These are phyloP conservation scores for Lasioglossum pauxillum DNA, from an alignment of 2,888 invertebrate genomes.

Conservation along the genomic window DNA sequence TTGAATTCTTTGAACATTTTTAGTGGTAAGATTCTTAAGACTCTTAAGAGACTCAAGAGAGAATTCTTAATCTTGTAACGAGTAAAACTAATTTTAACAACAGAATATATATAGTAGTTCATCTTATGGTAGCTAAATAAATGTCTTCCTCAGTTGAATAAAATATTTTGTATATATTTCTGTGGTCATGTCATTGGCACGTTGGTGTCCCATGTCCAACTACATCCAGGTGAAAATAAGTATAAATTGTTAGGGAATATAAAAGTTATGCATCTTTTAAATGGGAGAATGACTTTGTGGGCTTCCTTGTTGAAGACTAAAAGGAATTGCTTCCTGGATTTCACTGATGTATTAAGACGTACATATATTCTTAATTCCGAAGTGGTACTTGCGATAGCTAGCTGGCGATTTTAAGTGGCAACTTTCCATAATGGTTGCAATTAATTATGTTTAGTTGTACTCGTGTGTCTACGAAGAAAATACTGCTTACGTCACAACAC, in stretches of 20 bases:
- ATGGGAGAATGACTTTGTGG: background rate
- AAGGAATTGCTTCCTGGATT: constrained; percentile 3
- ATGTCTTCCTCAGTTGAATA: background rate
- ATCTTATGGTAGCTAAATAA: too few relatives aligned
- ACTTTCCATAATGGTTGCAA: constrained; percentile 2
- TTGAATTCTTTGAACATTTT: background rate
- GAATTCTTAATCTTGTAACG: too few relatives aligned
- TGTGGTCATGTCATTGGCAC: background rate
- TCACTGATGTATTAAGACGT: background rate
- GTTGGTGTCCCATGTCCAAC: background rate
- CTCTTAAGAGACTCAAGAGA: too few relatives aligned
- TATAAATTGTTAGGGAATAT: background rate
- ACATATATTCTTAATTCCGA: background rate
- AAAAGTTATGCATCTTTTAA: background rate
- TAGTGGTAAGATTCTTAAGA: too few relatives aligned
- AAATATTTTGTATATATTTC: background rate
- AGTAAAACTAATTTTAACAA: too few relatives aligned
- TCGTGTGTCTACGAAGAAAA: background rate
- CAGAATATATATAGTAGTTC: background rate
- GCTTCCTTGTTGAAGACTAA: background rate
- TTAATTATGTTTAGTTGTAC: background rate
- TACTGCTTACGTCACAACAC: background rate
- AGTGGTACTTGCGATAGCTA: background rate
- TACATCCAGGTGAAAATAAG: background rate
- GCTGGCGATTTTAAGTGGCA: background rate